Percentiles rank a stretch among this genome's conserved stretches.
Conservation (phyloP, 2,797 vertebrate species). For the Pseudochirops cupreus region DNA sequence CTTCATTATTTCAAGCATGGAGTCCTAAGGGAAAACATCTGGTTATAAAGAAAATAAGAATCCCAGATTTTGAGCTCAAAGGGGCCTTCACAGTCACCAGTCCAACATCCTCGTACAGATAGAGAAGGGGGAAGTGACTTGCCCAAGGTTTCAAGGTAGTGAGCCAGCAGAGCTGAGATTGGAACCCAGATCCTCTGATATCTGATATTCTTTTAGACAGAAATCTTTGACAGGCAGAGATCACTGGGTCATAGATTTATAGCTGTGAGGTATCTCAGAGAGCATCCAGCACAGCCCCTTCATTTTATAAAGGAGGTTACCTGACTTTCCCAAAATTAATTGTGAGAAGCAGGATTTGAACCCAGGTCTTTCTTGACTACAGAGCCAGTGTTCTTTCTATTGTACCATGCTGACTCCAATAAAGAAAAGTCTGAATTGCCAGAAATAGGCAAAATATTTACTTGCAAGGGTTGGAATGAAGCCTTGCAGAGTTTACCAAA, state of each 20-base stretch:
- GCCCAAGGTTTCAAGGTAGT: background rate
- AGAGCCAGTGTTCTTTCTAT: background rate
- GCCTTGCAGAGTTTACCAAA: background rate
- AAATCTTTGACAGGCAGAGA: background rate
- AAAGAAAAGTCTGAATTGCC: background rate
- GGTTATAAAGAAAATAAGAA: background rate
- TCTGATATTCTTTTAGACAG: background rate
- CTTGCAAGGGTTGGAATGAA: background rate
- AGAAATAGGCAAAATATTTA: background rate
- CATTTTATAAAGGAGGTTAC: background rate
- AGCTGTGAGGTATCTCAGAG: background rate
- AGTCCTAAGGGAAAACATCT: constrained; percentile 34
- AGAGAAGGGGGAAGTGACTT: background rate
- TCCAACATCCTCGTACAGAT: background rate
- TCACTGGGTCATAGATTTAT: background rate
- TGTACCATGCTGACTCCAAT: background rate
- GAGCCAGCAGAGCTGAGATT: background rate
- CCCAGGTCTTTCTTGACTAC: background rate
- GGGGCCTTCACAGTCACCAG: background rate
- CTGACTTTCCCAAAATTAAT: background rate
- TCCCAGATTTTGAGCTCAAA: background rate
- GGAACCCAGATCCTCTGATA: background rate
- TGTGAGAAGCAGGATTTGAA: background rate
- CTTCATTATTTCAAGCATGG: background rate
- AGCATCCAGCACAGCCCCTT: background rate